These are phyloP conservation scores for Leptopilina syphax DNA, from an alignment of 2,888 invertebrate genomes.

Conservation along the genomic window DNA sequence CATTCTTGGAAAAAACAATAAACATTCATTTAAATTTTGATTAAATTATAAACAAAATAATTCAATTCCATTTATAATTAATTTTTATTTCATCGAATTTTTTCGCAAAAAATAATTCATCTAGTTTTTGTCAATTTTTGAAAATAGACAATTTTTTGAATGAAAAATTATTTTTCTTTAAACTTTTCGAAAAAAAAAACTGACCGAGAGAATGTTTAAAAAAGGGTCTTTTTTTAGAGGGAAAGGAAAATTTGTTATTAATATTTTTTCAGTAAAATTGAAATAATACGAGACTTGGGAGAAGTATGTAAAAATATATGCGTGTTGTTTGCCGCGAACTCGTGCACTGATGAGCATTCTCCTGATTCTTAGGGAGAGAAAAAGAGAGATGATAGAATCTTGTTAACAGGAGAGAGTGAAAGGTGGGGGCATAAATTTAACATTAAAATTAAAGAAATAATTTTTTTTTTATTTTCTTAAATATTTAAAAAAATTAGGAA, in stretches of 20 bases:
- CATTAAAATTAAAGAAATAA: not conserved
- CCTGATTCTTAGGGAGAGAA: slow-evolving; percentile 10
- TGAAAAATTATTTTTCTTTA: too few relatives aligned
- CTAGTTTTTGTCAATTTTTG: too few relatives aligned
- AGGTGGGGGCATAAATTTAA: slow-evolving; percentile 12
- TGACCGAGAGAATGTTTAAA: too few relatives aligned
- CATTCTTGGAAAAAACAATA: not conserved
- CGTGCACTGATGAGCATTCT: slow-evolving; percentile 36
- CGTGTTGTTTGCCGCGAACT: slow-evolving; percentile 30
- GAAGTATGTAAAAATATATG: slow-evolving; percentile 9
- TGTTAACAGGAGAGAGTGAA: slow-evolving; percentile 25
- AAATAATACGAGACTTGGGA: not conserved
- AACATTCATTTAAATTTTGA: too few relatives aligned
- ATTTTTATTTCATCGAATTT: too few relatives aligned
- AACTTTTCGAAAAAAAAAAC: too few relatives aligned
- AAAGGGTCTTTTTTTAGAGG: too few relatives aligned
- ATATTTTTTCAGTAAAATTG: not conserved
- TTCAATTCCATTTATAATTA: too few relatives aligned
- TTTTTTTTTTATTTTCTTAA: not conserved
- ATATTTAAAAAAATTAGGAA: not conserved
- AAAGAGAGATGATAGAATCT: slow-evolving; percentile 9
- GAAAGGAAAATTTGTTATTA: too few relatives aligned
- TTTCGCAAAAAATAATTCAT: too few relatives aligned
- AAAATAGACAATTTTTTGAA: too few relatives aligned
- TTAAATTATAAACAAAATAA: too few relatives aligned